Base-by-base conservation (phyloP, 1,140 invertebrate genomes). In the Bombus breviceps region DNA sequence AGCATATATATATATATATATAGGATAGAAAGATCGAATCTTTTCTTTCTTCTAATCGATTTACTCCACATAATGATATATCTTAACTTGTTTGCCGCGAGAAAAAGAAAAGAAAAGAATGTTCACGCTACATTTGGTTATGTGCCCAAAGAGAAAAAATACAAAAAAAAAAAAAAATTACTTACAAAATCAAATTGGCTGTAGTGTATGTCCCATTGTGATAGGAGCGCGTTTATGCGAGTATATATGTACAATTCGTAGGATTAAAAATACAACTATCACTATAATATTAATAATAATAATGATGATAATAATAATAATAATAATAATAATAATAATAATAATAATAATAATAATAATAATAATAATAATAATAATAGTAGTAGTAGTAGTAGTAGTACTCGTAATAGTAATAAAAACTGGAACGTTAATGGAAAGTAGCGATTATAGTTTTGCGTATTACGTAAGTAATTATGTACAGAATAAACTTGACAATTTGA, bases 341-440 rank as follows among this genome's bases (percentile, higher is more conserved):
- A 22, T 68, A 74, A 87, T 64, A 2, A 32, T 64, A 18, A n/a
- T 64, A 22, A 68, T 68, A 8, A 22, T 66, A 8, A 66, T 66
- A 8, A 66, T 66, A 18, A n/a, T 62, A n/a, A 66, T 32, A 3
- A 62, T 64, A 8, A 15, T 66, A 9, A 66, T 66, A n/a, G 12
- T 66, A 34, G 18, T 66, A 32, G 18, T 66, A 34, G 3, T 32
- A 32, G 1, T 66, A 66, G 9, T 22, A 22, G n/a, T 39, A 39
- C 1, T 28, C 12, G 39, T 71, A 39, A 71, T 71, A 71, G 25
- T 39, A 71, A 71, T 71, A 78, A 89, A 84, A 87, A 90, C 53
- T 89, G 88, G 88, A 90, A 90, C 88, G 82, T 92, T 91, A 89
- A 88, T 92, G 86, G 85, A 91, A 92, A 92, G 85, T 90, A 82